Conservation (phyloP, 2,888 invertebrate genomes). For the Orchesella flavescens region DNA sequence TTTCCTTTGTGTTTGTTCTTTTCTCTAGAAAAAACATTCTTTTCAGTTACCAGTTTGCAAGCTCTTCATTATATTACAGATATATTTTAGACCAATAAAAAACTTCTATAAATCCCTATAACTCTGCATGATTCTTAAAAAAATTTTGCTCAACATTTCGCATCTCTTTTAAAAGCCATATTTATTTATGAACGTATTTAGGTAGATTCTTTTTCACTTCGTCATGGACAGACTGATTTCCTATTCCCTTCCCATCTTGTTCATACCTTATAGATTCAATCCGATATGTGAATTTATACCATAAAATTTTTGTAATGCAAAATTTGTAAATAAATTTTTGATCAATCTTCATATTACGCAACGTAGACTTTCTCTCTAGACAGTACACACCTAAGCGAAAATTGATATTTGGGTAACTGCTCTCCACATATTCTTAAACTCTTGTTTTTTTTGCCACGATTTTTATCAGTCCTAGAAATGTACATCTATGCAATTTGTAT, state of each 20-base stretch:
- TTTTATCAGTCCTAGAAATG: constrained; percentile 48
- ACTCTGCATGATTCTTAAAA: background rate
- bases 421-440: background rate
- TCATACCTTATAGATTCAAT: background rate
- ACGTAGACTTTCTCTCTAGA: background rate
- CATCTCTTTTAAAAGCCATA: background rate
- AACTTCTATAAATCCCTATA: background rate
- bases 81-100: background rate
- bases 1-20: background rate
- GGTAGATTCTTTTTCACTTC: background rate
- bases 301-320: background rate
- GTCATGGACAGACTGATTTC: background rate
- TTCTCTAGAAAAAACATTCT: constrained; percentile 7
- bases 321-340: background rate
- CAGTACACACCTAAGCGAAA: background rate
- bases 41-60: constrained; percentile 21
- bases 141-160: background rate
- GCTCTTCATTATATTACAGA: background rate
- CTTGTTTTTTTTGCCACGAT: constrained; percentile 38
- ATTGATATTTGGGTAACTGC: too few relatives aligned
- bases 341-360: background rate
- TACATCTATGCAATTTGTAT: background rate
- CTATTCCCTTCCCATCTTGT: background rate
- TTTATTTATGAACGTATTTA: background rate
- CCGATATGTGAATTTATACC: background rate